phyloP scores from a whole-genome alignment of 2,113 vertebrate genomes.

The Calcarius ornatus region DNA sequence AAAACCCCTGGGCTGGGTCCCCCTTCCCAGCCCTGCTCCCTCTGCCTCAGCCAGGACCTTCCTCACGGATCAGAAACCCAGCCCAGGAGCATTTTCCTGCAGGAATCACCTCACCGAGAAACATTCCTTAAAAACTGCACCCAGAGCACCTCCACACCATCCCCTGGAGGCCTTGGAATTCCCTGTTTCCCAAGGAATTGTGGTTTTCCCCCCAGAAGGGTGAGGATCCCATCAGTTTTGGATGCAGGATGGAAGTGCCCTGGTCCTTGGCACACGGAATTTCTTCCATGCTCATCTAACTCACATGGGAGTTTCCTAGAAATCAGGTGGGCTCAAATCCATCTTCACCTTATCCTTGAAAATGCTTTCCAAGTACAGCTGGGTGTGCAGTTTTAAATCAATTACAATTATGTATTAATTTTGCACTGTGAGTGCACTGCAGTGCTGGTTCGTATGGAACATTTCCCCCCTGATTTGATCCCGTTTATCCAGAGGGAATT shows the following conservation, averaged over 20 bases:
- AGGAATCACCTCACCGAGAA: not conserved
- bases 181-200: not conserved
- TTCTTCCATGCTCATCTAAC: no score
- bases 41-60: not conserved
- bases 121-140: not conserved
- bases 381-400: not conserved
- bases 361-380: not conserved
- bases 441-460: fast-evolving
- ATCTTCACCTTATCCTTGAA: not conserved
- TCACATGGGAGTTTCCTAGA: not conserved
- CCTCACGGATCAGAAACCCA: not conserved
- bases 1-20: not conserved
- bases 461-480: not conserved
- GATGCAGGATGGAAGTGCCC: not conserved
- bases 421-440: fast-evolving
- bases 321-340: not conserved
- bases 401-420: not conserved
- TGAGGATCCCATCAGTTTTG: not conserved
- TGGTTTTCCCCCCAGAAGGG: not conserved
- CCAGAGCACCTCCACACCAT: not conserved
- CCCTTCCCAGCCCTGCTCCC: not conserved
- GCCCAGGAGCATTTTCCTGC: not conserved
- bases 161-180: not conserved
- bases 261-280: not conserved
- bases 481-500: not conserved